Evolutionary conservation across 2,113 vertebrate genomes (phyloP).

Genomic region (Pluvianellus socialis): DNA sequence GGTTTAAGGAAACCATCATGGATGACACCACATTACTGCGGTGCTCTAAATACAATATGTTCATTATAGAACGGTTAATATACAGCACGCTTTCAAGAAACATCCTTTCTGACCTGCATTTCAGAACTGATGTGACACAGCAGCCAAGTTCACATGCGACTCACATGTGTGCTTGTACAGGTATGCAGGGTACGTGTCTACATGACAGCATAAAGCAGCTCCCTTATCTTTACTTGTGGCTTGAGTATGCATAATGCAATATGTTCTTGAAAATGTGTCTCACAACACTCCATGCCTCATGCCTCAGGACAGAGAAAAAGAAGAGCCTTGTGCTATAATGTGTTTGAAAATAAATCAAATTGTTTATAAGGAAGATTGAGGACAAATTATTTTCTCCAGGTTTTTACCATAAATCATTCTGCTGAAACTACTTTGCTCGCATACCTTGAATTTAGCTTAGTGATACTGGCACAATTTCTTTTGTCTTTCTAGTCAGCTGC

Average conservation of each 20-base stretch:
- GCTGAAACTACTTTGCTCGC: neutral
- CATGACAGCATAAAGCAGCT: neutral
- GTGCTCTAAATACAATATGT: neutral
- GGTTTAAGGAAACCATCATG: neutral
- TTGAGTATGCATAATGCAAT: slow-evolving; percentile 3
- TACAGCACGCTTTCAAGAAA: neutral
- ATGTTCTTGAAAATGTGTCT: neutral
- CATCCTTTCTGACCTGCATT: neutral
- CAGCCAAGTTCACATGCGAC: neutral
- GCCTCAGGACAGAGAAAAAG: slow-evolving; percentile 4
- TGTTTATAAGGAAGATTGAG: slow-evolving; percentile 51
- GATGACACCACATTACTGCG: too few species aligned
- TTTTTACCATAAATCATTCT: slow-evolving; percentile 45
- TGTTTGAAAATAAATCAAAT: slow-evolving; percentile 59
- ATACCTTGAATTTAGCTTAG: slow-evolving; percentile 4
- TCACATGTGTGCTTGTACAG: neutral
- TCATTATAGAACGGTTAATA: neutral
- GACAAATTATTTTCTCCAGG: slow-evolving; percentile 31
- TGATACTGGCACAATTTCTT: neutral
- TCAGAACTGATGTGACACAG: neutral
- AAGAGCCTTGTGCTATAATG: neutral
- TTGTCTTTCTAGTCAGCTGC: slow-evolving; percentile 31
- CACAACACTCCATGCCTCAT: neutral
- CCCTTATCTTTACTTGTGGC: neutral
- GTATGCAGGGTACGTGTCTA: neutral